A percentile compares a stretch with the other conserved stretches of the same genome.
Evolutionary conservation across 2,113 vertebrate genomes (phyloP).

Genomic region (Eupsittula cactorum): DNA sequence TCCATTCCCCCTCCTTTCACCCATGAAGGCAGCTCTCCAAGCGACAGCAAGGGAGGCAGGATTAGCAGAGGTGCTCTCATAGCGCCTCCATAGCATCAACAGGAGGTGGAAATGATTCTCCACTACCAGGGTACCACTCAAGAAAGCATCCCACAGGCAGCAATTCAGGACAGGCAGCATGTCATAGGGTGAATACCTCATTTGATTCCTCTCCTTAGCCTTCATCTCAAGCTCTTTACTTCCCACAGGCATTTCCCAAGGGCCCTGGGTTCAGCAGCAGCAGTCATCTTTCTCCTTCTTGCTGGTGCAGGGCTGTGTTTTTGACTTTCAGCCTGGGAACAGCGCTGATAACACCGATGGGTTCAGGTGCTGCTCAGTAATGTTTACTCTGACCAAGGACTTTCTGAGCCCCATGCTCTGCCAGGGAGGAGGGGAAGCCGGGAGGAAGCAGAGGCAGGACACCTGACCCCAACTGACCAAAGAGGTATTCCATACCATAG

Average conservation of each 20-base stretch:
- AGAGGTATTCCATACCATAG: too few relatives aligned
- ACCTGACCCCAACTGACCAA: too few relatives aligned
- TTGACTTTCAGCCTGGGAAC: too few relatives aligned
- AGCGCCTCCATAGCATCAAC: background rate
- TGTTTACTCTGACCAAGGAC: too few relatives aligned
- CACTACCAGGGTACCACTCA: background rate
- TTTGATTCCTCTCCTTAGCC: background rate
- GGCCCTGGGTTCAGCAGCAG: too few relatives aligned
- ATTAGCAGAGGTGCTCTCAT: background rate
- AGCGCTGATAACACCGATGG: too few relatives aligned
- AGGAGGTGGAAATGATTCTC: background rate
- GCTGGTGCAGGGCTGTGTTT: too few relatives aligned
- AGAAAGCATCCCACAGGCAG: background rate
- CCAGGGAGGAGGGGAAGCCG: too few relatives aligned
- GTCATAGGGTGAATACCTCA: accelerated
- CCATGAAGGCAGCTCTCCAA: accelerated
- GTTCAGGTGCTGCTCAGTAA: too few relatives aligned
- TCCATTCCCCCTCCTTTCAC: background rate
- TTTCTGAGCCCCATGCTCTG: too few relatives aligned
- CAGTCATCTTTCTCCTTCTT: too few relatives aligned
- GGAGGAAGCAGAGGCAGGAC: too few relatives aligned
- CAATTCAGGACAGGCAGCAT: background rate
- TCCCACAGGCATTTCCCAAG: background rate
- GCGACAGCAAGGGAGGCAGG: background rate
- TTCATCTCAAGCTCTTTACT: background rate